Conservation (phyloP, 2,888 invertebrate species). For the Copidosoma aretas region DNA sequence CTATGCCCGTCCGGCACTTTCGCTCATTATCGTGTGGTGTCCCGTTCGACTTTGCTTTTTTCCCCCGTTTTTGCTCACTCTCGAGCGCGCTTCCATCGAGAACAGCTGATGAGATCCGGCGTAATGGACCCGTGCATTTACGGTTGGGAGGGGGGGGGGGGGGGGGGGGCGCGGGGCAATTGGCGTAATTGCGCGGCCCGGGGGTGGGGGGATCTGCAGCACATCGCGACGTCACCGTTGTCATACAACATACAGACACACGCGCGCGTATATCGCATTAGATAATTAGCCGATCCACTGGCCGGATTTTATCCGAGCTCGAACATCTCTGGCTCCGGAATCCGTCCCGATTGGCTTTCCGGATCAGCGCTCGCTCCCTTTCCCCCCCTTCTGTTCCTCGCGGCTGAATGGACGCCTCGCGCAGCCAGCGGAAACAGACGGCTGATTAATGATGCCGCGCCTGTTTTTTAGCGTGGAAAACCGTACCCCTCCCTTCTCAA, state of each 20-base stretch:
- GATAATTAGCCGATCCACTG: constrained; percentile 24
- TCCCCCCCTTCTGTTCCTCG: background rate
- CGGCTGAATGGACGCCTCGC: background rate
- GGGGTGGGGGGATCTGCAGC: background rate
- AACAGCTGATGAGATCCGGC: too few relatives aligned
- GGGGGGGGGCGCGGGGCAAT: background rate
- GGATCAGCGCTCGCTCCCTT: background rate
- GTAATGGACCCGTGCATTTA: constrained; percentile 9
- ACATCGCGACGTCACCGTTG: background rate
- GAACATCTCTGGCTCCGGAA: background rate
- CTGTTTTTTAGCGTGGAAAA: too few relatives aligned
- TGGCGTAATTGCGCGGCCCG: constrained; percentile 26
- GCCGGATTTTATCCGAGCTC: background rate
- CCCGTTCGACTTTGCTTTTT: too few relatives aligned
- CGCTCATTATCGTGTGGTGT: too few relatives aligned
- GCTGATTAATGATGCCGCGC: constrained; percentile 4
- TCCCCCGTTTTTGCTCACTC: constrained; percentile 4
- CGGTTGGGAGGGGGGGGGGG: too few relatives aligned
- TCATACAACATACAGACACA: background rate
- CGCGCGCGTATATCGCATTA: constrained; percentile 22
- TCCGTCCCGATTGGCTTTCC: background rate
- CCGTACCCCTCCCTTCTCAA: too few relatives aligned
- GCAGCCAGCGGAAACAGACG: too few relatives aligned
- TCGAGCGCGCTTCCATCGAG: too few relatives aligned
- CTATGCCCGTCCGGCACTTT: too few relatives aligned